Conservation (phyloP, 2,888 invertebrate genomes). For the Tenthredo distinguenda region DNA sequence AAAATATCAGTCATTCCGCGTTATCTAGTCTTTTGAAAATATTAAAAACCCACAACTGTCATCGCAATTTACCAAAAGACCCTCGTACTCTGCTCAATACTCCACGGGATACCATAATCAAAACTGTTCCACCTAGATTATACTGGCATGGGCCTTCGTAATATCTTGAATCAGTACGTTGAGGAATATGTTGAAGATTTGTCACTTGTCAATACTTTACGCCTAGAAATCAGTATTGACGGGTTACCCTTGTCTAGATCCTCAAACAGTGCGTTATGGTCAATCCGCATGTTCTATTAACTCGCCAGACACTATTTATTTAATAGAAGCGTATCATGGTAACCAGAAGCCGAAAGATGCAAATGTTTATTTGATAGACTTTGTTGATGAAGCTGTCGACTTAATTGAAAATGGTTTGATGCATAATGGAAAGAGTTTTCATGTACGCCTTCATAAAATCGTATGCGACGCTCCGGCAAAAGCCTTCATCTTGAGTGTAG, state of each 20-base stretch:
- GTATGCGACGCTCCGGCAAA: constrained; percentile 21
- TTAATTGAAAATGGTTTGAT: background rate
- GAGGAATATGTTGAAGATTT: constrained; percentile 5
- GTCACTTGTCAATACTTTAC: background rate
- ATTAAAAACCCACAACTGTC: background rate
- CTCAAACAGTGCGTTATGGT: constrained; percentile 18
- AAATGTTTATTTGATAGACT: background rate
- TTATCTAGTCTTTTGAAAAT: constrained; percentile 10
- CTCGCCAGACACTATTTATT: constrained; percentile 3
- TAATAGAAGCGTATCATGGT: constrained; percentile 28
- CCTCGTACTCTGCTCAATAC: constrained; percentile 53
- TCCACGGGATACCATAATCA: constrained; percentile 31
- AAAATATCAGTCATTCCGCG: constrained; percentile 12
- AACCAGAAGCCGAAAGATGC: background rate
- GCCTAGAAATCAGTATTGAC: constrained; percentile 26
- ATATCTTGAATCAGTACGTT: background rate
- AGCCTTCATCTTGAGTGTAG: background rate
- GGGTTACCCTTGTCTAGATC: constrained; percentile 35
- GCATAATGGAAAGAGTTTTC: background rate
- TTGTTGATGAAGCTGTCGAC: background rate
- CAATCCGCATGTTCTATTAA: constrained; percentile 29
- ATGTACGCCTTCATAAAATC: background rate
- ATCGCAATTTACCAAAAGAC: constrained; percentile 17
- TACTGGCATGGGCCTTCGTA: constrained; percentile 47
- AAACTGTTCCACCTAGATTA: constrained; percentile 45